These are phyloP conservation scores for Galagoides demidoff DNA, from an alignment of 2,797 vertebrate genomes.

Conservation along the genomic window DNA sequence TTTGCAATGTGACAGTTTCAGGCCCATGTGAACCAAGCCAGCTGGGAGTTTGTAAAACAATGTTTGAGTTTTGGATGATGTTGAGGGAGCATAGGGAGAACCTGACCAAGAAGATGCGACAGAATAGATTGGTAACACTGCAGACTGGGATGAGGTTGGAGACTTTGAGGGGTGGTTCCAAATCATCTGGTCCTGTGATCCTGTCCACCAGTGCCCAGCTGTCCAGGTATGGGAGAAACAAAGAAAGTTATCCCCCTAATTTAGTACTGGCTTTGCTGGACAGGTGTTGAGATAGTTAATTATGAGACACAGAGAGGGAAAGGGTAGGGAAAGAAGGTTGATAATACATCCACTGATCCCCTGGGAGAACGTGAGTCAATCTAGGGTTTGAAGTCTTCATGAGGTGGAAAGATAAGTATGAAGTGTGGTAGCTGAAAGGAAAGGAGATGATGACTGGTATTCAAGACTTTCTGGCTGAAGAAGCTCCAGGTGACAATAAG, in stretches of 20 bases:
- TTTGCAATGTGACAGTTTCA: neutral
- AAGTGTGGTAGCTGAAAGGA: neutral
- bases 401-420: neutral
- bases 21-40: neutral
- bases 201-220: neutral
- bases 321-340: neutral
- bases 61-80: neutral
- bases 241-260: neutral
- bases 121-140: neutral
- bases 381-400: neutral
- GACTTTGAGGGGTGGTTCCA: neutral
- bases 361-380: neutral
- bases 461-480: neutral
- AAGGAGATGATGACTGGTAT: neutral
- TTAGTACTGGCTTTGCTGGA: neutral
- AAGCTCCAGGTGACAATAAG: neutral
- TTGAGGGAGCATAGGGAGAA: neutral
- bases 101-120: neutral
- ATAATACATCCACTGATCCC: neutral
- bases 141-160: neutral
- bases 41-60: neutral
- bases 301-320: neutral
- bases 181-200: neutral
- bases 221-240: neutral
- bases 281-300: neutral